These are phyloP conservation scores for Volucella bombylans DNA, from an alignment of 2,888 invertebrate species.

Conservation along the genomic window DNA sequence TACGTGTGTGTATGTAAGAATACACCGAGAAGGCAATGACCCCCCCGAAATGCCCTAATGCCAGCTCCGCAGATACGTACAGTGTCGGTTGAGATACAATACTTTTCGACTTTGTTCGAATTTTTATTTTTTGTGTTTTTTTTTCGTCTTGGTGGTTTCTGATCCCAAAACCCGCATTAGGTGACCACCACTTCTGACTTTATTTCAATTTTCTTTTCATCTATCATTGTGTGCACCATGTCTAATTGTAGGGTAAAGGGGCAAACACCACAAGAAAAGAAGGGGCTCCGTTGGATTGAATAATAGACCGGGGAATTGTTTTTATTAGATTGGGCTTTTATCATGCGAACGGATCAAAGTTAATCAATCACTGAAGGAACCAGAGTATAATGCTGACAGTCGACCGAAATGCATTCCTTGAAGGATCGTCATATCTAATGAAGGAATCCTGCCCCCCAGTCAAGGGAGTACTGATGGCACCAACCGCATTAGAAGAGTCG, in stretches of 20 bases:
- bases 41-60: constrained; percentile 34
- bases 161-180: constrained; percentile 44
- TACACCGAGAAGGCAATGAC: constrained; percentile 53
- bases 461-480: constrained; percentile 18
- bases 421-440: background rate
- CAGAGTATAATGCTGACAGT: constrained; percentile 19
- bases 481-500: constrained; percentile 14
- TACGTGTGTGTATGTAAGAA: constrained; percentile 35
- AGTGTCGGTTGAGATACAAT: constrained; percentile 39
- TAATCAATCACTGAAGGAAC: constrained; percentile 45
- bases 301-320: constrained; percentile 15
- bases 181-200: constrained; percentile 18
- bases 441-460: constrained; percentile 32
- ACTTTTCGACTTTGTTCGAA: constrained; percentile 1
- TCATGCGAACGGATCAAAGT: constrained; percentile 48
- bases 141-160: constrained; percentile 8
- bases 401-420: background rate
- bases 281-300: constrained; percentile 4
- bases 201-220: constrained; percentile 10
- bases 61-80: constrained; percentile 28
- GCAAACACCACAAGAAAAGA: constrained; percentile 6
- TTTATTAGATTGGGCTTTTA: constrained; percentile 33
- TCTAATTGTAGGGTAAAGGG: constrained; percentile 54
- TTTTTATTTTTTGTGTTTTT: background rate
- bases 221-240: constrained; percentile 10